phyloP scores from a whole-genome alignment of 2,888 invertebrate species.

The Drosophila parthenogenetica region DNA sequence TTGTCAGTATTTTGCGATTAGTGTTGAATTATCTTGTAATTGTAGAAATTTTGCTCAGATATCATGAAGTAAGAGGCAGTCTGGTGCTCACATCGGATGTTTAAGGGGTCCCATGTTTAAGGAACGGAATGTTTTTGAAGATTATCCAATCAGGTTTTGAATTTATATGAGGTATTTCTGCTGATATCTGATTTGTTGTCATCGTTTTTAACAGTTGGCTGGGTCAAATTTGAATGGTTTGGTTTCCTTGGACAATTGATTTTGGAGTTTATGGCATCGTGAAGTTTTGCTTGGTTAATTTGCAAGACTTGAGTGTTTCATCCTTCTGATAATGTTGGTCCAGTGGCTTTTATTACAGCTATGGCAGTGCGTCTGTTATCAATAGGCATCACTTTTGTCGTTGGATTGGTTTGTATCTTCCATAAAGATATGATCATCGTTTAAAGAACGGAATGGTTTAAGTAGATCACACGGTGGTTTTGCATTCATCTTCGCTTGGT shows the following conservation, averaged over 20 bases:
- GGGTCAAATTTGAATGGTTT: no score
- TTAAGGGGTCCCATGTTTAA: neutral
- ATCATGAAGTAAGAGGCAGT: neutral
- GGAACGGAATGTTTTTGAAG: conserved; percentile 19
- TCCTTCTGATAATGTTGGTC: neutral
- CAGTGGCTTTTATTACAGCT: neutral
- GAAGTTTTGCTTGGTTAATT: neutral
- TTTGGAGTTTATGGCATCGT: no score
- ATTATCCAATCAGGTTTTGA: neutral
- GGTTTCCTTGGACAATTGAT: no score
- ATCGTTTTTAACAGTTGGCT: no score
- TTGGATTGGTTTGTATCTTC: neutral
- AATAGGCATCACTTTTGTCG: neutral
- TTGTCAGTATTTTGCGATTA: neutral
- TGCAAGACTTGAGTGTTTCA: neutral
- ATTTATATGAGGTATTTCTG: no score
- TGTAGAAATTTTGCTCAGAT: neutral
- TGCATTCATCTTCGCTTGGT: neutral
- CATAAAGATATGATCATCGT: neutral
- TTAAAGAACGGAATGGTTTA: neutral
- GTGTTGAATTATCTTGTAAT: neutral
- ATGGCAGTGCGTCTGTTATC: no score
- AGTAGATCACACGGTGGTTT: neutral
- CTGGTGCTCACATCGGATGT: neutral
- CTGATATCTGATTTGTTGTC: neutral